Evolutionary conservation across 2,113 vertebrate genomes (phyloP).

Genomic region (Apodemus speciosus): DNA sequence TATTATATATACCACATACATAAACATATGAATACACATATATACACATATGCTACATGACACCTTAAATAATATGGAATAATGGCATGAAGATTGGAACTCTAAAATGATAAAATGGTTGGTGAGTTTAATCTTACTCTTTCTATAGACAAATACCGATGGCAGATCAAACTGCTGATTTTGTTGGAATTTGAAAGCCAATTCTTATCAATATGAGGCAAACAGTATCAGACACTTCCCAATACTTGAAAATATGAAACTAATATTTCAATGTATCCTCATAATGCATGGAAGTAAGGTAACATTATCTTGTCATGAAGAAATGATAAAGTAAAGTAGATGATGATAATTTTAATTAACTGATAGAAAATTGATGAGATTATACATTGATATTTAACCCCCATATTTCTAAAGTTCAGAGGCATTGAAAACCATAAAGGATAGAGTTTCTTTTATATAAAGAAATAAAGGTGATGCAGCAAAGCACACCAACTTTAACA

Average conservation of each 20-base stretch:
- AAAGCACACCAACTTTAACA: not conserved
- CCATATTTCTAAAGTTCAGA: slow-evolving; percentile 23
- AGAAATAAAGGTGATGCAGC: slow-evolving; percentile 15
- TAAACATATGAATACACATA: not conserved
- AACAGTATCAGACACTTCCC: slow-evolving; percentile 3
- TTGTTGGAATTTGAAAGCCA: slow-evolving; percentile 15
- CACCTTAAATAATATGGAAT: slow-evolving; percentile 40
- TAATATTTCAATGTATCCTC: slow-evolving; percentile 13
- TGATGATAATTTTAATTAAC: slow-evolving; percentile 41
- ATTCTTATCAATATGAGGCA: not conserved
- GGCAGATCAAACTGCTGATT: not conserved
- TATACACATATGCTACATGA: not conserved
- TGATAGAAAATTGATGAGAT: slow-evolving; percentile 18
- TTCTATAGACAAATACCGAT: slow-evolving; percentile 26
- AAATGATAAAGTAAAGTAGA: slow-evolving; percentile 22
- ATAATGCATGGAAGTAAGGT: not conserved
- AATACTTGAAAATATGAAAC: no score
- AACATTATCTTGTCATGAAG: slow-evolving; percentile 6
- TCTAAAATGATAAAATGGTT: slow-evolving; percentile 8
- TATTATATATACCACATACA: not conserved
- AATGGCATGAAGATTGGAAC: not conserved
- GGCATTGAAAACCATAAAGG: not conserved
- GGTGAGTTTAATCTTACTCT: slow-evolving; percentile 1
- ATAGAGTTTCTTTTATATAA: slow-evolving; percentile 20
- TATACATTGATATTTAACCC: not conserved